These are phyloP conservation scores for Halocynthia aurantium DNA, from an alignment of 23 tunicate genomes.

Conservation along the genomic window DNA sequence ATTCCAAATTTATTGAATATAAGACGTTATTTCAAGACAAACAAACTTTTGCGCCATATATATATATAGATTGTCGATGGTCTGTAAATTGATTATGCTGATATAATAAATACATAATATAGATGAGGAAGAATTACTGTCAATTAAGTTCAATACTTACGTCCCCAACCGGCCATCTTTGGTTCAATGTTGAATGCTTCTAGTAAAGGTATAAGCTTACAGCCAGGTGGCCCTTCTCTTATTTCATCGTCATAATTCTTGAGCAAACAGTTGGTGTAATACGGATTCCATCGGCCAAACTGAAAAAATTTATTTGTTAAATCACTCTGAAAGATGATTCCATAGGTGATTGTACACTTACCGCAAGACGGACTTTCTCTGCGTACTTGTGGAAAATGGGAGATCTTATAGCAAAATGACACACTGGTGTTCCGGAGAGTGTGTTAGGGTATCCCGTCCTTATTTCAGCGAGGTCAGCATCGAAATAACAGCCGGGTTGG, in stretches of 20 bases:
- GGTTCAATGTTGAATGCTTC: slow-evolving; percentile 32
- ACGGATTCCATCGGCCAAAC: slow-evolving; percentile 54
- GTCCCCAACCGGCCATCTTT: slow-evolving; percentile 77
- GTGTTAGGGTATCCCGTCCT: slow-evolving; percentile 35
- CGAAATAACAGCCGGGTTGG: slow-evolving; percentile 68
- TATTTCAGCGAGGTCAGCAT: slow-evolving; percentile 20
- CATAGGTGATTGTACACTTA: not conserved
- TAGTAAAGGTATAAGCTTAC: slow-evolving; percentile 50
- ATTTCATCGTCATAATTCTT: slow-evolving; percentile 34
- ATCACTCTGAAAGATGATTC: not conserved
- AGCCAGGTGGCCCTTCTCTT: slow-evolving; percentile 37
- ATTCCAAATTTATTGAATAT: too few relatives aligned
- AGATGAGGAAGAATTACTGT: not conserved
- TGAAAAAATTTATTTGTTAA: not conserved
- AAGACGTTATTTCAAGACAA: too few relatives aligned
- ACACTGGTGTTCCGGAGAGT: slow-evolving; percentile 72
- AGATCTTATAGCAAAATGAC: slow-evolving; percentile 66
- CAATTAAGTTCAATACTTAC: slow-evolving; percentile 24
- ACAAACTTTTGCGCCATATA: slow-evolving; percentile 7
- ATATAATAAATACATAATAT: not conserved
- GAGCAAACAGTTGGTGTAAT: slow-evolving; percentile 49
- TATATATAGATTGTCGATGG: not conserved
- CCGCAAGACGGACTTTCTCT: slow-evolving; percentile 12
- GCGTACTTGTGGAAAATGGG: slow-evolving; percentile 25
- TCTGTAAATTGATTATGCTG: not conserved